Evolutionary conservation across 2,888 invertebrate species (phyloP), one percentile per base, ranked within the genome.

Genomic region (Electrophaes corylata): DNA sequence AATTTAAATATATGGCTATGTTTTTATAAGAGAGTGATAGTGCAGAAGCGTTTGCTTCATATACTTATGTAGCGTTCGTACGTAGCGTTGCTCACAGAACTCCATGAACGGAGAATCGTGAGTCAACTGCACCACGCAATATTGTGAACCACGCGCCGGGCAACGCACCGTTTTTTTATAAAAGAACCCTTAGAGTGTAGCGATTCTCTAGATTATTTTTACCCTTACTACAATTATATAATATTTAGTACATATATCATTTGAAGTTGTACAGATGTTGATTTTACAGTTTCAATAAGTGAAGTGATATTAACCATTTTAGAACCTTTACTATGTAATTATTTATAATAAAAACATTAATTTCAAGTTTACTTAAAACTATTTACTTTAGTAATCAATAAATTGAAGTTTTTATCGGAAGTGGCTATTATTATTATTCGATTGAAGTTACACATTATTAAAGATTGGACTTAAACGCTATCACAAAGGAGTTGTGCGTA

Each of bases 401-500:
- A 19, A 29, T 26, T 10, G 1, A 40, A 31, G 31, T 49, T 29
- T 48, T 16, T 71, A 66, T 75, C 67, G 67, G 72, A 73, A 71
- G 71, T 69, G 62, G 71, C 11, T 72, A n/a, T n/a, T 10, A 29
- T 10, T 10, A 29, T 77, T 63, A 61, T 73, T 73, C 64, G 65
- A 71, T 73, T 69, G 63, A 69, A 66, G 65, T 46, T 76, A 78
- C 64, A 65, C 70, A 67, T 71, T 84, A 76, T 72, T 78, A 73
- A 82, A 81, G 63, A 73, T 69, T 72, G 69, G 70, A 69, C 67
- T 72, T 74, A 75, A 71, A 75, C 57, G 64, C 76, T 86, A 88
- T 86, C 84, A 87, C 85, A 83, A 86, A 82, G 83, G 70, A 79
- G 84, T 88, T 90, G 90, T 90, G 90, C 89, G 90, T 90, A 87